Percentiles rank a stretch among this genome's conserved stretches.
These are phyloP conservation scores for Cataglyphis livida DNA, from an alignment of 2,888 invertebrate genomes.

Conservation along the genomic window DNA sequence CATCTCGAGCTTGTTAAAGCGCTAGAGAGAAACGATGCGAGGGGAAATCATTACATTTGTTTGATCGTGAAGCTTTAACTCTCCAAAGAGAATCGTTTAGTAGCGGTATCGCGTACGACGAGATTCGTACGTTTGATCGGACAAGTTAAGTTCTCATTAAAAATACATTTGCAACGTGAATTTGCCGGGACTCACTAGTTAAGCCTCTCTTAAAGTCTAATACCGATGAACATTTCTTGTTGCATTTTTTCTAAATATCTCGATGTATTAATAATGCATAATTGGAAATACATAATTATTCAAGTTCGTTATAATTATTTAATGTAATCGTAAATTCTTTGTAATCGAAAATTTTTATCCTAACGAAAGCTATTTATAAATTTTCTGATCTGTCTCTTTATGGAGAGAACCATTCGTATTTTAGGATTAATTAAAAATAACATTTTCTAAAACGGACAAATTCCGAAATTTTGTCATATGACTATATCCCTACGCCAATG, in stretches of 20 bases:
- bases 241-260: slow-evolving; percentile 10
- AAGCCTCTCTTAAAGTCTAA: slow-evolving; percentile 36
- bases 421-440: background rate
- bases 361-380: background rate
- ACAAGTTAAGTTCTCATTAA: slow-evolving; percentile 67
- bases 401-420: background rate
- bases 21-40: background rate
- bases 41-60: slow-evolving; percentile 54
- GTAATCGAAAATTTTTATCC: background rate
- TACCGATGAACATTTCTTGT: background rate
- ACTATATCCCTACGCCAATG: slow-evolving; percentile 26
- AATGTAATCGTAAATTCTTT: background rate
- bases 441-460: background rate
- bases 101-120: slow-evolving; percentile 49
- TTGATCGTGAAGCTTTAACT: slow-evolving; percentile 66
- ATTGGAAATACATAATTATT: background rate
- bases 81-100: slow-evolving; percentile 70
- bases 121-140: slow-evolving; percentile 28
- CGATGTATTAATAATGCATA: background rate
- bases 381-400: background rate
- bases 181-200: slow-evolving; percentile 22
- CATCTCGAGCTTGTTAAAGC: slow-evolving; percentile 52
- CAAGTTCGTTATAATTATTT: background rate
- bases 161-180: slow-evolving; percentile 55
- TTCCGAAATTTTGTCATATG: background rate